Conservation (phyloP, 2,113 vertebrate genomes). For the Corapipo altera region DNA sequence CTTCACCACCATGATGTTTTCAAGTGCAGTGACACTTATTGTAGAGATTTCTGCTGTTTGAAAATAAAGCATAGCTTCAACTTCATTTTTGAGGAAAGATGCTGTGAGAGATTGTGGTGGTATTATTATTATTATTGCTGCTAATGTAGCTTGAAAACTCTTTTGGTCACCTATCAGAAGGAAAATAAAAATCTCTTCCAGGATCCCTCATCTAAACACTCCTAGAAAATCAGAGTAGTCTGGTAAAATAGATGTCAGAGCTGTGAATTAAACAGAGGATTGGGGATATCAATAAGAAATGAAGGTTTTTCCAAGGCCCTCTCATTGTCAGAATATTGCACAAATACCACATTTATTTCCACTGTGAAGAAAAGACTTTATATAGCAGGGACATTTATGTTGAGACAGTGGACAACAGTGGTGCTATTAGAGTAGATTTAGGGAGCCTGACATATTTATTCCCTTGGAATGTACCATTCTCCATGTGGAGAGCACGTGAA, state of each 20-base stretch:
- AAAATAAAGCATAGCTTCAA: neutral
- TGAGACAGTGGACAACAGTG: neutral
- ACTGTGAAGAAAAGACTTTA: neutral
- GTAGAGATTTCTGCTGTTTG: neutral
- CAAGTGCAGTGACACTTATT: neutral
- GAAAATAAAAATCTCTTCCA: neutral
- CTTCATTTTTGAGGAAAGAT: neutral
- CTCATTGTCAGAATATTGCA: neutral
- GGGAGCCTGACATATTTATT: rapidly evolving
- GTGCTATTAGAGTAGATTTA: neutral
- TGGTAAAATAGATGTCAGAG: neutral
- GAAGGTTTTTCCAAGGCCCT: rapidly evolving
- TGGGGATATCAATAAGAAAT: neutral
- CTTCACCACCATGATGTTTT: neutral
- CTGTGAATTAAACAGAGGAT: neutral
- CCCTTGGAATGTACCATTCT: neutral
- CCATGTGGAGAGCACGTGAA: rapidly evolving
- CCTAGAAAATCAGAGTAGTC: neutral
- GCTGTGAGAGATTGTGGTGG: neutral
- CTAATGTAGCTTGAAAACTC: neutral
- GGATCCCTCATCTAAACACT: neutral
- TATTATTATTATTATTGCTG: neutral
- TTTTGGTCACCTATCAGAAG: neutral
- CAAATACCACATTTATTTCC: neutral
- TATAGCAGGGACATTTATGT: neutral